Evolutionary conservation across 2,113 vertebrate genomes (phyloP).

Genomic region (Herpetotheres cachinnans): DNA sequence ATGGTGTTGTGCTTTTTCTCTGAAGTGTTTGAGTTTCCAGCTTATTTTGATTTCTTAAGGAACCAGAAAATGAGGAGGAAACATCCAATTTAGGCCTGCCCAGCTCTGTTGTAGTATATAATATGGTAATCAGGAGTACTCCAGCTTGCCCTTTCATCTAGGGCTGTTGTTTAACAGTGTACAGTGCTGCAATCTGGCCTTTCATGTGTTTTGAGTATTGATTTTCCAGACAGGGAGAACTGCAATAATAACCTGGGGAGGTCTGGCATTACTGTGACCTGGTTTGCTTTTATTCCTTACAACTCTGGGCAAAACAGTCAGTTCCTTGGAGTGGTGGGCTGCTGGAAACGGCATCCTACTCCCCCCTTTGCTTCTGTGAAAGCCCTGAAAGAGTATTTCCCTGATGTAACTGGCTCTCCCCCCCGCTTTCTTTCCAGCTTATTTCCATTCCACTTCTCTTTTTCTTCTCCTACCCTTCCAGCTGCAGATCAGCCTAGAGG

Average conservation of each 20-base stretch:
- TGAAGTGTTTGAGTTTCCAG: not conserved
- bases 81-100: not conserved
- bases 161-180: not conserved
- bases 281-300: not conserved
- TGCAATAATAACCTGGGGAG: not conserved
- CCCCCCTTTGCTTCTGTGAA: not conserved
- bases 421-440: not conserved
- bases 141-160: not conserved
- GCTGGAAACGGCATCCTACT: not conserved
- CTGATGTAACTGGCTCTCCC: not conserved
- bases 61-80: not conserved
- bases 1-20: not conserved
- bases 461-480: not conserved
- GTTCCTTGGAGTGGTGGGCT: not conserved
- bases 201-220: not conserved
- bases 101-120: not conserved
- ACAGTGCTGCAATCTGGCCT: not conserved
- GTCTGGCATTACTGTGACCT: not conserved
- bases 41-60: not conserved
- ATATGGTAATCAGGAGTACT: not conserved
- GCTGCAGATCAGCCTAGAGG: rapidly evolving
- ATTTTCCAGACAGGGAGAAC: not conserved
- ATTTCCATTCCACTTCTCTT: not conserved
- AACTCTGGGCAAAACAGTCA: not conserved
- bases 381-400: not conserved